These are phyloP conservation scores for Sebastes nivosus DNA, from an alignment of 2,797 vertebrate genomes.

Conservation along the genomic window DNA sequence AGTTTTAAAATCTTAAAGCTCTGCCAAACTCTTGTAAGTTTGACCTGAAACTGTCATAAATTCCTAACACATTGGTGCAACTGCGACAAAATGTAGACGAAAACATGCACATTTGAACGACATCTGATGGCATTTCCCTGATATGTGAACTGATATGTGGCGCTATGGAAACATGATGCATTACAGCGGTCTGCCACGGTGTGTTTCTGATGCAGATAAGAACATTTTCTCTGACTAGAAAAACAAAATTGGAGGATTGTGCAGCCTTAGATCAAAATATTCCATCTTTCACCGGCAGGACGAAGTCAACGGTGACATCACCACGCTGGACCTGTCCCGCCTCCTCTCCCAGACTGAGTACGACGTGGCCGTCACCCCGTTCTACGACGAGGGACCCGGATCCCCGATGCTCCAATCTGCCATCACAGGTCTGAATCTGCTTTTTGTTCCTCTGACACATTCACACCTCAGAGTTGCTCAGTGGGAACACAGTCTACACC, in stretches of 20 bases:
- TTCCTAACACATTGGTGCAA: neutral
- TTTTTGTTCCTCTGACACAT: neutral
- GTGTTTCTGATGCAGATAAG: neutral
- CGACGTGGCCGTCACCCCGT: constrained; percentile 86
- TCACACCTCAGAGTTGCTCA: neutral
- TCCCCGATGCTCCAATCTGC: constrained; percentile 79
- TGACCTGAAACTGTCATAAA: neutral
- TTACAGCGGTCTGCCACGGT: neutral
- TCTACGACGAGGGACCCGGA: constrained; percentile 87
- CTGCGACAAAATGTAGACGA: no score
- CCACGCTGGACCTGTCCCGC: constrained; percentile 78
- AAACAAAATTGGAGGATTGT: neutral
- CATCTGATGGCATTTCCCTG: no score
- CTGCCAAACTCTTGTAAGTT: no score
- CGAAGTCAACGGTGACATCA: constrained; percentile 85
- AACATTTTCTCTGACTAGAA: neutral
- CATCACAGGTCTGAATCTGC: constrained; percentile 85
- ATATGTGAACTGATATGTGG: neutral
- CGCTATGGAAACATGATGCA: neutral
- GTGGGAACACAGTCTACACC: neutral
- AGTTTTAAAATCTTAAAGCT: neutral
- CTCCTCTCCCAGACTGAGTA: constrained; percentile 92
- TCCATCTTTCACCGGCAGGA: constrained; percentile 65
- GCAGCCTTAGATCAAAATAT: neutral
- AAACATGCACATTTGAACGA: no score